Evolutionary conservation across 2,113 vertebrate genomes (phyloP).

Genomic region (Orcinus orca): DNA sequence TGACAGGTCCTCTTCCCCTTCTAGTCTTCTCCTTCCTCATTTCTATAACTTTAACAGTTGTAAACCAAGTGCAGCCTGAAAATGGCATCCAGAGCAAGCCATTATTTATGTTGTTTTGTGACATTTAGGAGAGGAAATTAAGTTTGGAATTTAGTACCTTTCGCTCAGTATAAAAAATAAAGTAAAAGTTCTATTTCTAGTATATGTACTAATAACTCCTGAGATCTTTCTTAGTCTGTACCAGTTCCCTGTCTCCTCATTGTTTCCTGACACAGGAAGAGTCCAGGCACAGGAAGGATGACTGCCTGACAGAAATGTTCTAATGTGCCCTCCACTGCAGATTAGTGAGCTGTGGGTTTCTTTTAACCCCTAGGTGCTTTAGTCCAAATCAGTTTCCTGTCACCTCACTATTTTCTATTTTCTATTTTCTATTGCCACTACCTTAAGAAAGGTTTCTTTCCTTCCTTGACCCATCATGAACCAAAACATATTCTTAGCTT

Average conservation of each 20-base stretch:
- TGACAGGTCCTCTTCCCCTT: background rate
- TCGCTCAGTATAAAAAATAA: background rate
- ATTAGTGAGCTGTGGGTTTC: background rate
- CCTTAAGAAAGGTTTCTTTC: background rate
- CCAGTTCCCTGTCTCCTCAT: background rate
- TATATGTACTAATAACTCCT: background rate
- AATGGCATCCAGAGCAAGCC: background rate
- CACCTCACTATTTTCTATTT: background rate
- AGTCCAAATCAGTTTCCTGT: background rate
- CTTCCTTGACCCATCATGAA: background rate
- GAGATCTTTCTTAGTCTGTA: background rate
- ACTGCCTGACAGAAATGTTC: background rate
- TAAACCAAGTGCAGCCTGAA: background rate
- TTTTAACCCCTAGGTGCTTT: background rate
- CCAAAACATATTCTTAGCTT: background rate
- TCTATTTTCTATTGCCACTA: background rate
- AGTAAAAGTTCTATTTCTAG: background rate
- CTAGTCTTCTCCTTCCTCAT: background rate
- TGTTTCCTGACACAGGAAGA: background rate
- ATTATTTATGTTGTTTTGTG: background rate
- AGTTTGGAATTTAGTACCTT: background rate
- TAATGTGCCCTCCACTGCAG: background rate
- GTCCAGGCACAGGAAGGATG: background rate
- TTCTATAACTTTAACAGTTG: background rate
- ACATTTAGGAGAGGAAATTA: background rate